These are phyloP conservation scores for Dipodomys merriami DNA, from an alignment of 2,113 vertebrate genomes.

Conservation along the genomic window DNA sequence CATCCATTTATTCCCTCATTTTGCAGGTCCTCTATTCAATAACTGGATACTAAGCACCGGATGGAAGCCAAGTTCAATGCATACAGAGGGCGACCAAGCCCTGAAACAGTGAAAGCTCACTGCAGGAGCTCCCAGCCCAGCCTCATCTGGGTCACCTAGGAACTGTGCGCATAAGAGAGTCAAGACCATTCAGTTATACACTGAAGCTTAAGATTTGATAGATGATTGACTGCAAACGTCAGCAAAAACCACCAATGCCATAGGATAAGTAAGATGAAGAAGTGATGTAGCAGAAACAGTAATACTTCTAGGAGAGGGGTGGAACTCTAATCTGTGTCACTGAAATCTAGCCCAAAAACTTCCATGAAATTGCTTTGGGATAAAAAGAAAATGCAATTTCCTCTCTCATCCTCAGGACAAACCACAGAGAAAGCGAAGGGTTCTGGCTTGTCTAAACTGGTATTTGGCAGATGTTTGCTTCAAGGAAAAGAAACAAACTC, in stretches of 20 bases:
- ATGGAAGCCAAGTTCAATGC: neutral
- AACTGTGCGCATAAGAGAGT: neutral
- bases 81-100: neutral
- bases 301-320: neutral
- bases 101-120: neutral
- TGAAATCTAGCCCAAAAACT: constrained; percentile 22
- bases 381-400: neutral
- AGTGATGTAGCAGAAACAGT: neutral
- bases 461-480: constrained; percentile 19
- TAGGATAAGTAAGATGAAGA: neutral
- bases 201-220: neutral
- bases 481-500: neutral
- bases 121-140: neutral
- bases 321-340: neutral
- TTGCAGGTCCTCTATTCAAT: neutral
- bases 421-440: neutral
- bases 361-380: neutral
- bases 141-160: neutral
- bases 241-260: neutral
- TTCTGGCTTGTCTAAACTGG: neutral
- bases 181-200: neutral
- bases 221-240: neutral
- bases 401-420: neutral
- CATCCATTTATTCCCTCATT: neutral
- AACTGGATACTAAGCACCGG: neutral